Conservation (phyloP, 2,888 invertebrate genomes). For the Cataglyphis livida region DNA sequence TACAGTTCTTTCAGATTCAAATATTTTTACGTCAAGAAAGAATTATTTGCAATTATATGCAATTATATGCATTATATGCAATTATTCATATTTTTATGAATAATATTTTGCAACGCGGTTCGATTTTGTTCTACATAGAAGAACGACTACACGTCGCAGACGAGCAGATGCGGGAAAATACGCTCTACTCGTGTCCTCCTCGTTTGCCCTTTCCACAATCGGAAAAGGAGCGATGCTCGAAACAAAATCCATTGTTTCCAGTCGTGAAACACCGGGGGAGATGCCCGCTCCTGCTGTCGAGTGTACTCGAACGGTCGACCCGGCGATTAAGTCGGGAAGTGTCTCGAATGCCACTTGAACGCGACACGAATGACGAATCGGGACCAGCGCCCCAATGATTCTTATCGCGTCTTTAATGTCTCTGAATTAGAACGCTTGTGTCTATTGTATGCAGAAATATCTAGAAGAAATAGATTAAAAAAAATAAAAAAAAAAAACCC, state of each 20-base stretch:
- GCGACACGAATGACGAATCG: slow-evolving; percentile 69
- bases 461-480: not conserved
- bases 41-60: no score
- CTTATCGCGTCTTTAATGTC: slow-evolving; percentile 32
- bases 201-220: slow-evolving; percentile 44
- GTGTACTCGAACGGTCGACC: slow-evolving; percentile 70
- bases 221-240: slow-evolving; percentile 57
- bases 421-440: slow-evolving; percentile 11
- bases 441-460: slow-evolving; percentile 6
- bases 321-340: slow-evolving; percentile 73
- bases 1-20: not conserved
- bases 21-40: not conserved
- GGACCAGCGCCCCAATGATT: slow-evolving; percentile 52
- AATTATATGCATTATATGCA: no score
- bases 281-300: slow-evolving; percentile 58
- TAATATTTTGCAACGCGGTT: not conserved
- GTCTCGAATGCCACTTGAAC: slow-evolving; percentile 71
- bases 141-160: slow-evolving; percentile 12
- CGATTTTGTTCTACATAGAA: slow-evolving; percentile 12
- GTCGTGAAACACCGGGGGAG: slow-evolving; percentile 65
- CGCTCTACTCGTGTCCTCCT: slow-evolving; percentile 20
- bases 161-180: slow-evolving; percentile 65
- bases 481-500: no score
- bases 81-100: not conserved
- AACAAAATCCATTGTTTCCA: slow-evolving; percentile 78